These are phyloP conservation scores for Trilocha varians DNA, from an alignment of 2,888 invertebrate genomes.

Conservation along the genomic window DNA sequence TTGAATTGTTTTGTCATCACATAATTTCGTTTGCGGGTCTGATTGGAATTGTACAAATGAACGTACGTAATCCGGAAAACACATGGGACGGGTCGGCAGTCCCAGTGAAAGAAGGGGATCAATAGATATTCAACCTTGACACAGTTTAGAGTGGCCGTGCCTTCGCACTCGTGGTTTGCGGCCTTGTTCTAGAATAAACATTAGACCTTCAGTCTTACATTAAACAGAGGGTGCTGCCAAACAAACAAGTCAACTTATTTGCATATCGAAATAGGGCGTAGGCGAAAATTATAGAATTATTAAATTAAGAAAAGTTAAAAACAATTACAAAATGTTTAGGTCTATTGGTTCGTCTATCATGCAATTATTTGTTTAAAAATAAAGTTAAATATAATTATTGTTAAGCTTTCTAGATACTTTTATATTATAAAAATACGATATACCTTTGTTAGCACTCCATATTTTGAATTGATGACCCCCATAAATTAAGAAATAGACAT, in stretches of 20 bases:
- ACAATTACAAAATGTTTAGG: too few species aligned
- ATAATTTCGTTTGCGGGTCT: constrained; percentile 3
- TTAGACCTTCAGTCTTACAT: constrained; percentile 40
- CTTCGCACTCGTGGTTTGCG: constrained; percentile 38
- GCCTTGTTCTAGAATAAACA: constrained; percentile 56
- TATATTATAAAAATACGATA: constrained; percentile 11
- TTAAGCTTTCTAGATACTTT: too few species aligned
- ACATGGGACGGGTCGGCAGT: constrained; percentile 45
- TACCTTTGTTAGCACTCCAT: constrained; percentile 53
- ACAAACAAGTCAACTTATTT: constrained; percentile 32
- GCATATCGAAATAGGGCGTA: constrained; percentile 9
- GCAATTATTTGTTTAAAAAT: too few species aligned
- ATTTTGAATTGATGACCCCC: constrained; percentile 66
- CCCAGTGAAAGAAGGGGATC: constrained; percentile 60
- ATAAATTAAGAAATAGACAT: constrained; percentile 45
- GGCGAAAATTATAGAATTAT: not conserved
- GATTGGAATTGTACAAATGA: constrained; percentile 35
- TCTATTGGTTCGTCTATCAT: too few species aligned
- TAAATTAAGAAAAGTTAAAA: not conserved
- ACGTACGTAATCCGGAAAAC: constrained; percentile 37
- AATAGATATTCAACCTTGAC: constrained; percentile 66
- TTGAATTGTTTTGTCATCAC: not conserved
- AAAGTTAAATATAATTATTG: too few species aligned
- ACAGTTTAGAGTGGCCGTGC: constrained; percentile 59
- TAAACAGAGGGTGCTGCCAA: constrained; percentile 29